Evolutionary conservation across 2,888 invertebrate species (phyloP), one percentile per base, ranked within the genome.

Genomic region (Machimus atricapillus): DNA sequence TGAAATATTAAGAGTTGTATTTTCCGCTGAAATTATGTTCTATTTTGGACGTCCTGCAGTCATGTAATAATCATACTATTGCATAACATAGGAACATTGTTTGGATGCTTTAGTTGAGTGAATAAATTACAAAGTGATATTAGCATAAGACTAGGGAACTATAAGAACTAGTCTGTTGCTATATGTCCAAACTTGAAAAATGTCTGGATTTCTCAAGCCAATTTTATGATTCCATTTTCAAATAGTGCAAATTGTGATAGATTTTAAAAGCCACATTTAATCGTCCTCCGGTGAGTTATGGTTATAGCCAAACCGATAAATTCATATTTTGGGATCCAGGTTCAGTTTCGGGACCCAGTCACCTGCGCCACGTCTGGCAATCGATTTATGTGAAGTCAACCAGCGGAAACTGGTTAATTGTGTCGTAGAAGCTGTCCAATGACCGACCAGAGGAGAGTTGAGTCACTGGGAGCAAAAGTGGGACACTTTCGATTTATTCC

Each of bases 121-220:
- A 27, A 79, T 79, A 79, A 79, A 79, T 79, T 79, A 52, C 9
- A 27, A 79, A 46, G 9, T 56, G 19, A 5, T 46, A 79, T 79
- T 79, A 52, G 52, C 79, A 79, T 79, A 79, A 52, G 79, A 23
- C 31, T n/a, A 16, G 31, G 52, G 16, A 27, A 23, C 52, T 52
- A n/a, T 52, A 78, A 40, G 78, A 40, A 52, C 31, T 52, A 52
- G 66, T 66, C 79, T 79, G 52, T 79, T 79, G 79, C 79, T 79
- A 79, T 34, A 79, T 56, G 52, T 79, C 52, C n/a, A 79, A 79
- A 79, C 79, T 52, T 79, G 52, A 79, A 79, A 79, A 79, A 79
- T 79, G 9, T 23, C n/a, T 52, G 52, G 23, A 79, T 79, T 79
- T 31, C 52, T 52, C 27, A 79, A 8, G 27, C 43, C 12, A 79